phyloP scores from a whole-genome alignment of 2,797 vertebrate genomes.

The Oreochromis mossambicus region DNA sequence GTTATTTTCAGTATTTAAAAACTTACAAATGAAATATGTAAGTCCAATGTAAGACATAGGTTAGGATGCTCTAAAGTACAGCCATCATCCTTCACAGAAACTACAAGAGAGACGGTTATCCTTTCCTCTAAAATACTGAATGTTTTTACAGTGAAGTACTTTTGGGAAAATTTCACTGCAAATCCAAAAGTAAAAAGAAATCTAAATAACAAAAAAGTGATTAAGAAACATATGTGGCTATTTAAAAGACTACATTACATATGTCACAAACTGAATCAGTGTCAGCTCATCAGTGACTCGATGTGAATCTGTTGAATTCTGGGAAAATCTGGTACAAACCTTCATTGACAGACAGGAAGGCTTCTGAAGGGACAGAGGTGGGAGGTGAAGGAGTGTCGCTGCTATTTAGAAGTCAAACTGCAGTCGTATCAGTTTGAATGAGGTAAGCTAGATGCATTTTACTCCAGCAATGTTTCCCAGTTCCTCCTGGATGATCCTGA shows the following conservation, averaged over 20 bases:
- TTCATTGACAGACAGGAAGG: neutral
- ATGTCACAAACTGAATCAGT: neutral
- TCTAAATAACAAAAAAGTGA: neutral
- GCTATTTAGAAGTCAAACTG: neutral
- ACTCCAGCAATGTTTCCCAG: neutral
- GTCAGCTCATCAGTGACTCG: neutral
- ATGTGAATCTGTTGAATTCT: neutral
- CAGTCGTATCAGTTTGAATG: neutral
- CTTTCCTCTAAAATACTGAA: neutral
- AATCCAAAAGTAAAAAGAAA: neutral
- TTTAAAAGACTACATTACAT: neutral
- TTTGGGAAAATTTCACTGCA: neutral
- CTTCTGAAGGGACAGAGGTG: neutral
- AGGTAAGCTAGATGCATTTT: neutral
- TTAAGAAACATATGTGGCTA: rapidly evolving
- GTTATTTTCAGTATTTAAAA: neutral
- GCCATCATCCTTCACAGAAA: neutral
- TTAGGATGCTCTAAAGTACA: neutral
- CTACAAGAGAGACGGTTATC: neutral
- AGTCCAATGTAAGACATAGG: rapidly evolving
- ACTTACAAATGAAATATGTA: rapidly evolving
- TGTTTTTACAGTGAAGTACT: neutral
- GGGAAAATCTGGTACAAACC: neutral
- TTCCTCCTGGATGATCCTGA: neutral
- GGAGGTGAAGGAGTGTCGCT: rapidly evolving